phyloP scores from a whole-genome alignment of 2,113 vertebrate genomes.

The Sinocyclocheilus maitianheensis region DNA sequence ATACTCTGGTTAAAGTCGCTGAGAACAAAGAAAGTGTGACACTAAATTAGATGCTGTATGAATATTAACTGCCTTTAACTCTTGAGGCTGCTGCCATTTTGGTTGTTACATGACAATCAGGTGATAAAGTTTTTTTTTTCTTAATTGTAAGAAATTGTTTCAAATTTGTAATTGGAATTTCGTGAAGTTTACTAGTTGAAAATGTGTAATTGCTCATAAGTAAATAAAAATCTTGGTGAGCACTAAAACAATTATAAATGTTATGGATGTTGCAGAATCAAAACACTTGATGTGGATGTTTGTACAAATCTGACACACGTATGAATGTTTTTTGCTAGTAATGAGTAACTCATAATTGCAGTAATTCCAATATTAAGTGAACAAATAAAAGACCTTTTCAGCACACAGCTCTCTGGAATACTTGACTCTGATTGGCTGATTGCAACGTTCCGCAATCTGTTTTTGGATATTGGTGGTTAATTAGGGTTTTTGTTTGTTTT shows the following conservation, averaged over 20 bases:
- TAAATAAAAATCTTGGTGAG: not conserved
- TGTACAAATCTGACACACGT: not conserved
- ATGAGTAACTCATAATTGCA: not conserved
- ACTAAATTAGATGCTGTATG: too few species aligned
- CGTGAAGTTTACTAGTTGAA: not conserved
- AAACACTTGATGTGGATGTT: not conserved
- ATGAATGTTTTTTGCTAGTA: not conserved
- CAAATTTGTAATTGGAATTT: not conserved
- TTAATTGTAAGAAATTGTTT: not conserved
- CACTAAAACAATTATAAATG: not conserved
- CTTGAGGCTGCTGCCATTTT: not conserved
- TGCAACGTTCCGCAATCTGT: not conserved
- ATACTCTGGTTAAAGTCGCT: not conserved
- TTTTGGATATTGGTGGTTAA: not conserved
- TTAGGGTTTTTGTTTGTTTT: not conserved
- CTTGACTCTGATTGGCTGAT: not conserved
- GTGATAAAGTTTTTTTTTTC: too few species aligned
- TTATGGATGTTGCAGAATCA: not conserved
- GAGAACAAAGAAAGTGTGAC: not conserved
- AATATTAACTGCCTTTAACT: not conserved
- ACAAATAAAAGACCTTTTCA: not conserved
- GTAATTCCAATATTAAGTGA: not conserved
- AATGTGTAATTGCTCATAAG: not conserved
- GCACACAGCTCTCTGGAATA: not conserved
- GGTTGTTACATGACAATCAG: too few species aligned